Evolutionary conservation across 2,888 invertebrate species (phyloP), one percentile per base, ranked within the genome.

Genomic region (Morpho deidamia): DNA sequence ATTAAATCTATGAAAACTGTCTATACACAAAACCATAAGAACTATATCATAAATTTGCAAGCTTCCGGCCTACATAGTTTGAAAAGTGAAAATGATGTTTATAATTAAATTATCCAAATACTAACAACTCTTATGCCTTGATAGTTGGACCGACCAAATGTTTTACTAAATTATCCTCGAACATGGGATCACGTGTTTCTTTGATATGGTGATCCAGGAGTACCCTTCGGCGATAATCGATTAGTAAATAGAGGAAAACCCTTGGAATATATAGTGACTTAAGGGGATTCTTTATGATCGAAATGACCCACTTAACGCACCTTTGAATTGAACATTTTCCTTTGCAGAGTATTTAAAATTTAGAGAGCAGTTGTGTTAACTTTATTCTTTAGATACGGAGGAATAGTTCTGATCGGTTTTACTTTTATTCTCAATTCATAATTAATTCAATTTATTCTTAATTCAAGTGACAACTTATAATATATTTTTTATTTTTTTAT

Each of bases 201-300:
- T 87, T 86, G 86, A 86, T 85, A 86, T 87, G 86, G 82, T 86
- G 86, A 87, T 86, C 75, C 75, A 68, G 65, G 67, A 73, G 67
- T 71, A 71, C 77, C 82, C 77, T 74, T 67, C 63, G 72, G 79
- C 74, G 74, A 81, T 82, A 82, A 84, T 83, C 83, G 83, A 86
- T 85, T 87, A 86, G 84, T 83, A 84, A 83, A 84, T 79, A 81
- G 81, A 77, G 76, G 78, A 75, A 79, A 80, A 59, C 76, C 74
- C 69, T 67, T 65, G 66, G 62, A 69, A 73, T 74, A 76, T 67
- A 71, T 68, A 76, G 71, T 70, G 66, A 74, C 74, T 72, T 78
- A 76, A 78, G 74, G 71, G 71, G 73, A 75, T 79, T 77, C 72
- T 79, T 81, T 79, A 73, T 72, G 74, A 69, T 65, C 67, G 65